A percentile compares a stretch with the other conserved stretches of the same genome.
Conservation (phyloP, 2,888 invertebrate species). For the Ormyrus rosae region DNA sequence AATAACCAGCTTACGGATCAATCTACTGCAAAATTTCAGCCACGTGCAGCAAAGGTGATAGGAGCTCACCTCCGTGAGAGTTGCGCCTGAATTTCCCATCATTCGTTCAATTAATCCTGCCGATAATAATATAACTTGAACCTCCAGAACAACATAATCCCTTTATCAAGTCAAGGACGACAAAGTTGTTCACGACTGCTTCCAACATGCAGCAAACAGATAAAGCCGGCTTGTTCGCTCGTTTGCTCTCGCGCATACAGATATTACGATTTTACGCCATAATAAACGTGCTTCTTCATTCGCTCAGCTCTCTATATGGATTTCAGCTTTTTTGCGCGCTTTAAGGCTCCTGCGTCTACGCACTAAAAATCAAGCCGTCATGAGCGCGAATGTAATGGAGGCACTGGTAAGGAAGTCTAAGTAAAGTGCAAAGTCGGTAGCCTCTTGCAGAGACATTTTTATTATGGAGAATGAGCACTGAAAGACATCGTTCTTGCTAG, state of each 20-base stretch:
- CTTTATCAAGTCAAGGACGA: background rate
- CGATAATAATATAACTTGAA: slow-evolving; percentile 2
- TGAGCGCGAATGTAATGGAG: slow-evolving; percentile 3
- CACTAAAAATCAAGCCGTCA: slow-evolving; percentile 28
- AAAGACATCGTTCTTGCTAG: slow-evolving; percentile 65
- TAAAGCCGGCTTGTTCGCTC: background rate
- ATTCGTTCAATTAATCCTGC: background rate
- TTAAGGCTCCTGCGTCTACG: slow-evolving; percentile 1
- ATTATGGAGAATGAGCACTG: slow-evolving; percentile 65
- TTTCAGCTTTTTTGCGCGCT: background rate
- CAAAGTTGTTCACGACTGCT: background rate
- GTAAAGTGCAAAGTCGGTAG: slow-evolving; percentile 36
- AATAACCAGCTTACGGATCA: slow-evolving; percentile 31
- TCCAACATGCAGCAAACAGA: background rate
- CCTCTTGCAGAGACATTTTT: slow-evolving; percentile 63
- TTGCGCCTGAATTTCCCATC: slow-evolving; percentile 22
- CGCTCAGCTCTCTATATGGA: background rate
- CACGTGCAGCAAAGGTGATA: background rate
- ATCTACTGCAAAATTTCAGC: slow-evolving; percentile 18
- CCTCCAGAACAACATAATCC: slow-evolving; percentile 1
- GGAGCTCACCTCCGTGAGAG: too few species aligned
- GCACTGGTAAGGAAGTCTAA: slow-evolving; percentile 12
- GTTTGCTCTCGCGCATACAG: too few species aligned
- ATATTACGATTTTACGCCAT: slow-evolving; percentile 1
- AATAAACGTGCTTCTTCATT: background rate